phyloP scores from a whole-genome alignment of 2,888 invertebrate species.

The Thera obeliscata region DNA sequence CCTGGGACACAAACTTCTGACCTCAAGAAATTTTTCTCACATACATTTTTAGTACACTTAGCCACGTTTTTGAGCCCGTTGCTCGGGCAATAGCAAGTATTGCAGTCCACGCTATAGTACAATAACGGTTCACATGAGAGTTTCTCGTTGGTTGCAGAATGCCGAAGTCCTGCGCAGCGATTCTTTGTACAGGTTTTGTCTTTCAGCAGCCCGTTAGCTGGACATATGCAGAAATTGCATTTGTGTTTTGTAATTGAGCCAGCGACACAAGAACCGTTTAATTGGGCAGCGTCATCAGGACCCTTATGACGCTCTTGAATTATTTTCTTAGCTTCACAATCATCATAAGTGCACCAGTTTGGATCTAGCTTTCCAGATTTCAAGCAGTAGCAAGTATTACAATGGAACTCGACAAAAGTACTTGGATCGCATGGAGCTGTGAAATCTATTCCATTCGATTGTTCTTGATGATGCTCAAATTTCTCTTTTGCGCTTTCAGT shows the following conservation, averaged over 20 bases:
- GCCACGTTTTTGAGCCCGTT: slow-evolving; percentile 72
- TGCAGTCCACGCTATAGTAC: slow-evolving; percentile 75
- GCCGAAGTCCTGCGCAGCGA: slow-evolving; percentile 49
- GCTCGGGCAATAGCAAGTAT: slow-evolving; percentile 68
- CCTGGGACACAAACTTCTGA: slow-evolving; percentile 65
- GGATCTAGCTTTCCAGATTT: slow-evolving; percentile 69
- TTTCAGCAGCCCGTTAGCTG: slow-evolving; percentile 57
- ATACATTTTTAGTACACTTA: slow-evolving; percentile 74
- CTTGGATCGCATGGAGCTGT: slow-evolving; percentile 65
- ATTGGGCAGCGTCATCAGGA: slow-evolving; percentile 21
- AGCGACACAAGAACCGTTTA: slow-evolving; percentile 56
- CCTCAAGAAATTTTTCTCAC: slow-evolving; percentile 66
- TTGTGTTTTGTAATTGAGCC: slow-evolving; percentile 64
- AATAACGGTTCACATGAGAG: slow-evolving; percentile 67
- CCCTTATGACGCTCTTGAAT: slow-evolving; percentile 53
- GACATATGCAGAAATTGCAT: slow-evolving; percentile 79
- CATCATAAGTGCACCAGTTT: slow-evolving; percentile 77
- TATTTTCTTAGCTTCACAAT: slow-evolving; percentile 63
- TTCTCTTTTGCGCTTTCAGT: slow-evolving; percentile 8
- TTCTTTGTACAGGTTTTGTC: slow-evolving; percentile 69
- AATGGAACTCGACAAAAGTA: slow-evolving; percentile 70
- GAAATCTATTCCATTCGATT: slow-evolving; percentile 44
- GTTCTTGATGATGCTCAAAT: slow-evolving; percentile 8
- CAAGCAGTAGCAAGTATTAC: slow-evolving; percentile 75
- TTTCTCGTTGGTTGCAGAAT: slow-evolving; percentile 40